phyloP scores from a whole-genome alignment of 2,797 vertebrate species.

The Microhierax caerulescens region DNA sequence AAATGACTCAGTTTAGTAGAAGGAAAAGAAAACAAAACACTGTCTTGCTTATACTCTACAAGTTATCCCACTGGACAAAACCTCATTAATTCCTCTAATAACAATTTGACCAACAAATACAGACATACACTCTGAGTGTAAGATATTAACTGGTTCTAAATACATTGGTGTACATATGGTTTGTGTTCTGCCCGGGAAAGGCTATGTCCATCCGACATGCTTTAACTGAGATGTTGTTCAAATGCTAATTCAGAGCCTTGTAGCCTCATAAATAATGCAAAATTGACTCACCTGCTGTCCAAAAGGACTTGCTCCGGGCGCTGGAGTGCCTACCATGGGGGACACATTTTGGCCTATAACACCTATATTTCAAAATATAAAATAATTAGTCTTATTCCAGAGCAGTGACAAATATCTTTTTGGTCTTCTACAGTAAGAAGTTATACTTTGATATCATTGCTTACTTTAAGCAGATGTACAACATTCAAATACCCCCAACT shows the following conservation, averaged over 20 bases:
- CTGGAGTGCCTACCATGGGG: slow-evolving; percentile 86
- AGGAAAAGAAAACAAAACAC: not conserved
- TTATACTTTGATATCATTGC: not conserved
- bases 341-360: slow-evolving; percentile 82
- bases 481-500: not conserved
- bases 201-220: not conserved
- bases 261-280: not conserved
- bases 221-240: not conserved
- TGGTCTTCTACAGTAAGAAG: not conserved
- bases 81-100: not conserved
- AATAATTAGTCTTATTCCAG: slow-evolving; percentile 64
- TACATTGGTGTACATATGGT: not conserved
- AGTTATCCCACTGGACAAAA: not conserved
- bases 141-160: not conserved
- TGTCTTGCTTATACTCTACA: not conserved
- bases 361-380: slow-evolving; percentile 81
- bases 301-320: slow-evolving; percentile 82
- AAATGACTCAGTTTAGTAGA: not conserved
- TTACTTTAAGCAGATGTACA: not conserved
- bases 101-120: not conserved
- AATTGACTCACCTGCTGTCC: slow-evolving; percentile 87
- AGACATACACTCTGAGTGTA: not conserved
- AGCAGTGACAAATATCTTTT: not conserved
- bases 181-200: not conserved
- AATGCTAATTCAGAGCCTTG: not conserved